Base-by-base conservation (phyloP, 2,113 vertebrate genomes). In the Galbula dea region DNA sequence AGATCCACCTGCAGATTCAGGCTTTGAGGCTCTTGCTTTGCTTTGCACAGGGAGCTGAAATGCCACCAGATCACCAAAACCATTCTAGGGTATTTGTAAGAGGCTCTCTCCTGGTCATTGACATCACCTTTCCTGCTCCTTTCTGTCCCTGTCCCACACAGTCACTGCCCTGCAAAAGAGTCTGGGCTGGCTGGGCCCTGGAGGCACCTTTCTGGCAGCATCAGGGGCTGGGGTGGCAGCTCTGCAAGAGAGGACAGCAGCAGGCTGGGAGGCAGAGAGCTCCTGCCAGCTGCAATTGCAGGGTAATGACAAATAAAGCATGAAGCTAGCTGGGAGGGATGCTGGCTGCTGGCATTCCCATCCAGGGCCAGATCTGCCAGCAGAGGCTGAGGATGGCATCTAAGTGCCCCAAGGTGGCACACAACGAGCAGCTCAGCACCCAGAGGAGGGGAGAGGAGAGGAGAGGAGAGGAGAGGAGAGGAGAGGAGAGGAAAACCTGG, bases 21-120 rank as follows among this genome's bases (percentile, higher is more conserved):
- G 3, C 9, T 11, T 21, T 65, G 76, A 90, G n/a, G 48, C 21
- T 36, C 20, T 49, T 49, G 9, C 27, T 83, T 32, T 65, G 30
- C 48, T 32, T 15, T 34, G n/a, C 49, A 23, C 2, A 8, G 26
- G 54, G 24, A 73, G 26, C 30, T 73, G 86, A 51, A 83, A 63
- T 22, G 22, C 22, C 74, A 7, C 34, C 21, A 29, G 59, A 30
- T 11, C 29, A 20, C 41, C 0, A 0, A 62, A 32, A 30, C 12
- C 13, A 2, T 43, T 51, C 24, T 1, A 8, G 15, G 54, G 27
- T 46, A 39, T 27, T 69, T 27, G 10, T 19, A 24, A 29, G n/a
- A 20, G 22, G n/a, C n/a, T 30, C 52, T 11, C 39, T 86, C 20
- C 83, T 62, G 5, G 17, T 11, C 7, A 0, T 10, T 11, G 49